Percentiles rank a stretch among this genome's conserved stretches.
Evolutionary conservation across 2,797 vertebrate species (phyloP).

Genomic region (Dendrocincla fuliginosa): DNA sequence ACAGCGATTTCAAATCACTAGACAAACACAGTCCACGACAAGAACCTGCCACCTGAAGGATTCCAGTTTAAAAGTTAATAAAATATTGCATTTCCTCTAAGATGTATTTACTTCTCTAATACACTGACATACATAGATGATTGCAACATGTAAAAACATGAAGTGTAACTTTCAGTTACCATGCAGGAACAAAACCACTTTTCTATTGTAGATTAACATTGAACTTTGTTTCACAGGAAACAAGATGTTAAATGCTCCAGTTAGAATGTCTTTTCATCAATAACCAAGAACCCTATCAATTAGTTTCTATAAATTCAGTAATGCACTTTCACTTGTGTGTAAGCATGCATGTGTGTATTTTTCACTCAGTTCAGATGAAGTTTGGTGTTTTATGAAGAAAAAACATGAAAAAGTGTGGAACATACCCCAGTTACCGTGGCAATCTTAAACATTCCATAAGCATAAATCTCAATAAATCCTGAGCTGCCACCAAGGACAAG

Average conservation of each 20-base stretch:
- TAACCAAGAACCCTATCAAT: background rate
- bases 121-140: background rate
- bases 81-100: background rate
- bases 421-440: slow-evolving; percentile 87
- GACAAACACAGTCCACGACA: slow-evolving; percentile 92
- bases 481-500: slow-evolving; percentile 90
- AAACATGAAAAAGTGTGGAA: background rate
- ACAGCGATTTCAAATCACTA: slow-evolving; percentile 93
- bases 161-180: background rate
- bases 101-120: background rate
- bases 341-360: background rate
- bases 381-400: background rate
- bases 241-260: background rate
- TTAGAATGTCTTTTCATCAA: background rate
- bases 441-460: slow-evolving; percentile 98
- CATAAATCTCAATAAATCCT: slow-evolving; percentile 93
- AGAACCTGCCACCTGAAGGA: slow-evolving; percentile 85
- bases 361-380: background rate
- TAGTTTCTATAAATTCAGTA: background rate
- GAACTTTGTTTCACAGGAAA: background rate
- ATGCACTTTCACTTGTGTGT: background rate
- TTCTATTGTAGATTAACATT: background rate
- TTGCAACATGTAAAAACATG: background rate
- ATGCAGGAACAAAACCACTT: background rate
- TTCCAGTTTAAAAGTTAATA: background rate